phyloP scores from a whole-genome alignment of 2,113 vertebrate species.

The Anoura caudifer region DNA sequence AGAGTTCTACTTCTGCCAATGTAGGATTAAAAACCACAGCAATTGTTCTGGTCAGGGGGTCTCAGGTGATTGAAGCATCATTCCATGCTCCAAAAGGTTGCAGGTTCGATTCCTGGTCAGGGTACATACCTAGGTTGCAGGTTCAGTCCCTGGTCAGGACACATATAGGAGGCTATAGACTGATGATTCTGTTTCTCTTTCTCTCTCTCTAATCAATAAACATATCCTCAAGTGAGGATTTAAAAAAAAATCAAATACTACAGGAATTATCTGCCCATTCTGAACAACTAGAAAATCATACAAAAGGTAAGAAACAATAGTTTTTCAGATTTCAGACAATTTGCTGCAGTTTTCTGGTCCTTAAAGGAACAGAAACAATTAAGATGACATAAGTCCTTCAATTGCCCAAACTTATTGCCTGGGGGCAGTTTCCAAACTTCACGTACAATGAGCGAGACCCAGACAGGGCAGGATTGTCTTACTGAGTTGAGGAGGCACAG shows the following conservation, averaged over 20 bases:
- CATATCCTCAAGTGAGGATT: too few species aligned
- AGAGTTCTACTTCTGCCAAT: neutral
- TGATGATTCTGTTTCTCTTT: too few species aligned
- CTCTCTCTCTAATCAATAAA: too few species aligned
- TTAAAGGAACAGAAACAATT: neutral
- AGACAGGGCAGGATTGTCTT: neutral
- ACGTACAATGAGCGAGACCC: neutral
- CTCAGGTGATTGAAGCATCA: too few species aligned
- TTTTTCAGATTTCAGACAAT: neutral
- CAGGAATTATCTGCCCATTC: neutral
- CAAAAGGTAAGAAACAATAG: neutral
- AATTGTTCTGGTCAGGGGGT: too few species aligned
- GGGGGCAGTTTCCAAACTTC: neutral
- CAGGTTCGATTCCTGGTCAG: too few species aligned
- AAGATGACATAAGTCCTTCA: neutral
- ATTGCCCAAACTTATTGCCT: neutral
- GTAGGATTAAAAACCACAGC: neutral
- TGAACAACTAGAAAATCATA: neutral
- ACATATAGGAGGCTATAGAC: too few species aligned
- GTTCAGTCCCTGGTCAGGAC: too few species aligned
- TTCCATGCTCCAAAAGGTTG: too few species aligned
- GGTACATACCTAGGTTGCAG: too few species aligned
- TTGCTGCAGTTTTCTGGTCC: neutral
- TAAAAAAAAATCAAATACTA: neutral
- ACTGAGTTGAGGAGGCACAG: neutral